Conservation (phyloP, 2,888 invertebrate species). For the Andricus curvator region DNA sequence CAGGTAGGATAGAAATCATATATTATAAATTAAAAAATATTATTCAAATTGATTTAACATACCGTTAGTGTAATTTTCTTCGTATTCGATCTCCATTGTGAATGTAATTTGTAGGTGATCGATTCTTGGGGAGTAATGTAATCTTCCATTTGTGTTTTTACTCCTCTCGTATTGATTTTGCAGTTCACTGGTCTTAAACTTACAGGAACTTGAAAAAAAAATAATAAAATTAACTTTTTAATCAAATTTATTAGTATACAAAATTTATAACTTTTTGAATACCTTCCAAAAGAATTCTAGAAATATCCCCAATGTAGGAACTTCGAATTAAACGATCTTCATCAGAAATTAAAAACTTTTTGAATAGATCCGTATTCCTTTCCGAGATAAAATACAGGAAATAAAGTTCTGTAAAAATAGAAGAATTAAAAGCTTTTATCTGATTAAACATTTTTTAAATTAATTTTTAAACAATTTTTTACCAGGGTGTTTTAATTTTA, state of each 20-base stretch:
- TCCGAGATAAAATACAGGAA: slow-evolving; percentile 65
- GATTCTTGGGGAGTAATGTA: slow-evolving; percentile 81
- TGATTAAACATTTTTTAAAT: neutral
- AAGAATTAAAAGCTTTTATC: slow-evolving; percentile 3
- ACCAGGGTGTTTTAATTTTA: slow-evolving; percentile 68
- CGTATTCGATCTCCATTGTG: slow-evolving; percentile 61
- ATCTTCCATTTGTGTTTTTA: slow-evolving; percentile 81
- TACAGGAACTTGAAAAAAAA: neutral
- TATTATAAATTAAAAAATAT: too few species aligned
- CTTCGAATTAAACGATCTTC: slow-evolving; percentile 65
- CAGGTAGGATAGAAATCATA: too few species aligned
- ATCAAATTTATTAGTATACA: neutral
- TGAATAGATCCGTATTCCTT: slow-evolving; percentile 58
- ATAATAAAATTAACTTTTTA: neutral
- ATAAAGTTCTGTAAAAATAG: slow-evolving; percentile 61
- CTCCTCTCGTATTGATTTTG: slow-evolving; percentile 53
- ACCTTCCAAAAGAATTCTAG: slow-evolving; percentile 58
- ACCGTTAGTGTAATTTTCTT: slow-evolving; percentile 63
- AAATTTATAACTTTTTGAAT: neutral
- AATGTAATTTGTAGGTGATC: slow-evolving; percentile 79
- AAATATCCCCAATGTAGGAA: slow-evolving; percentile 61
- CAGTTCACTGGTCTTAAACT: slow-evolving; percentile 59
- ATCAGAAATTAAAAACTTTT: slow-evolving; percentile 59
- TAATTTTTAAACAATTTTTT: slow-evolving; percentile 48
- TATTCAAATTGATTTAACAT: neutral